Evolutionary conservation across 2,888 invertebrate species (phyloP), one percentile per base, ranked within the genome.

Genomic region (Muschampia plurimacula): DNA sequence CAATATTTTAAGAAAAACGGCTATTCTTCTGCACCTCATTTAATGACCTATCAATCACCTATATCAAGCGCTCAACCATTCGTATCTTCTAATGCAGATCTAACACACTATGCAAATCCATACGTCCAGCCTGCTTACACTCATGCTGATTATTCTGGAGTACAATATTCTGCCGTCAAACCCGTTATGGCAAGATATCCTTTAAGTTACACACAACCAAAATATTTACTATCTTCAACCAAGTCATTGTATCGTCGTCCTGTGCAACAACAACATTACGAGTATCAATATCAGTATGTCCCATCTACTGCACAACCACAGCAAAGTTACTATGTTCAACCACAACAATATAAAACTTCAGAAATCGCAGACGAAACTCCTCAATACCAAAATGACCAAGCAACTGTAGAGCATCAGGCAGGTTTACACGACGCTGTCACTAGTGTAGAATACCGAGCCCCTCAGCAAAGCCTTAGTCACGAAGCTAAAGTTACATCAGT

Each of bases 1-100:
- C 91, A 94, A 76, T 95, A 96, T 80, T 91, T 95, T 63, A 88
- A 89, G 78, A 93, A 93, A 77, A 87, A 88, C 73, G 94, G 94
- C 10, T 92, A 86, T 74, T 85, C 88, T 9, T 86, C 86, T 75
- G 91, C 90, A 5, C 91, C 93, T 69, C 90, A 91, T 80, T 85
- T 92, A 28, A 91, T 86, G 86, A 77, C 87, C 39, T 92, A 91
- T 74, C 87, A 87, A 71, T 76, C 86, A 12, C 73, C 82, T 52
- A 72, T 83, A 15, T 77, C 86, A 44, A 75, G 80, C 13, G 75
- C 81, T 70, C 81, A 86, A 69, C 71, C 80, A 52, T 77, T 81
- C 10, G 71, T 62, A 41, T 59, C 66, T 8, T 62, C 66, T 60
- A 76, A 77, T 12, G 74, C 77, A 10, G 86, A 86, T 76, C 85